A percentile compares a stretch with the other conserved stretches of the same genome.
These are phyloP conservation scores for Blennius ocellaris DNA, from an alignment of 2,113 vertebrate species.

Conservation along the genomic window DNA sequence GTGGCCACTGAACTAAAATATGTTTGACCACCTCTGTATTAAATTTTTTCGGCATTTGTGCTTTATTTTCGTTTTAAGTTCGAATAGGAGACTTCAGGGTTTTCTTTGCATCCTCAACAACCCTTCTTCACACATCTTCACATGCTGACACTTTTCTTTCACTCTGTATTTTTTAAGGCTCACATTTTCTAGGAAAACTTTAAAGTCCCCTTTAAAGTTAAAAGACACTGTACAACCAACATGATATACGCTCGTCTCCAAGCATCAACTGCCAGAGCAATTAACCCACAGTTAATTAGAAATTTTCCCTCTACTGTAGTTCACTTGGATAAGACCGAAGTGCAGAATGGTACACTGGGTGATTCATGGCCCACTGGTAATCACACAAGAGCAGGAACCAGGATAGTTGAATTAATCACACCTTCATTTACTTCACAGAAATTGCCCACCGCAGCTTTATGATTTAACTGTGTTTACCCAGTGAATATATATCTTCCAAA, in stretches of 20 bases:
- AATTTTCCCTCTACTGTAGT: conserved; percentile 64
- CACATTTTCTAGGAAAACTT: background rate
- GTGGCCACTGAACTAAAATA: too few relatives aligned
- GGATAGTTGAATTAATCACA: conserved; percentile 73
- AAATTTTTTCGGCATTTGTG: too few relatives aligned
- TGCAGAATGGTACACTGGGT: conserved; percentile 60
- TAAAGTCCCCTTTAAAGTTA: conserved; percentile 21
- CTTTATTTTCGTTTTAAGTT: too few relatives aligned
- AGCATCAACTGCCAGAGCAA: conserved; percentile 62
- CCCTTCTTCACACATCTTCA: too few relatives aligned
- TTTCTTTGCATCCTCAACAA: too few relatives aligned
- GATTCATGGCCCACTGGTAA: conserved; percentile 75
- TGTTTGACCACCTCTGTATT: too few relatives aligned
- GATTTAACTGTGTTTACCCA: conserved; percentile 67
- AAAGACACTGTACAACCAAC: conserved; percentile 32
- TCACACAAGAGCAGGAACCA: conserved; percentile 69
- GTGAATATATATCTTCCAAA: conserved; percentile 57
- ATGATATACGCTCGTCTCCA: conserved; percentile 46
- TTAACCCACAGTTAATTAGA: conserved; percentile 81
- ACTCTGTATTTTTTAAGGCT: background rate
- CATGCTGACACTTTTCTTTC: too few relatives aligned
- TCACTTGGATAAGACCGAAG: conserved; percentile 56
- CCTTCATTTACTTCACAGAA: conserved; percentile 72
- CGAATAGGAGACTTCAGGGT: too few relatives aligned
- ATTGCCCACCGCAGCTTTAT: conserved; percentile 68